Evolutionary conservation across 2,113 vertebrate genomes (phyloP).

Genomic region (Eurystomus gularis): DNA sequence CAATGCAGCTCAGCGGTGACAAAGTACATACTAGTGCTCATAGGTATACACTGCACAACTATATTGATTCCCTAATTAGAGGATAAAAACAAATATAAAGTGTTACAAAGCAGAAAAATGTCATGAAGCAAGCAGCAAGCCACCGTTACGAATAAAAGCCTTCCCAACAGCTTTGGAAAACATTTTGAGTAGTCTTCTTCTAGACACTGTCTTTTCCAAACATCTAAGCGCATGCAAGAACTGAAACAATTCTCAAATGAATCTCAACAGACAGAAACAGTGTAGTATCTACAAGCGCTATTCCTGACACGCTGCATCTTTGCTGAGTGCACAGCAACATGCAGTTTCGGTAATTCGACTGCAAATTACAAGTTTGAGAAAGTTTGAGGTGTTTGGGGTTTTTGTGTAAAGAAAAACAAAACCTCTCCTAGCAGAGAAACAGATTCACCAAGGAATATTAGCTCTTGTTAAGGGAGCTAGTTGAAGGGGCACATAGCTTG

Average conservation of each 20-base stretch:
- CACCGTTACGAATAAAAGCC: neutral
- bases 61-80: neutral
- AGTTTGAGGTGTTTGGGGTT: neutral
- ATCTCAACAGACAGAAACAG: neutral
- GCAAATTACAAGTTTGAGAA: neutral
- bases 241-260: neutral
- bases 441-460: constrained; percentile 7
- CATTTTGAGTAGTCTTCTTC: neutral
- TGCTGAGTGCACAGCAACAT: neutral
- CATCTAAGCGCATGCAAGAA: neutral
- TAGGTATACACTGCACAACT: neutral
- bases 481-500: neutral
- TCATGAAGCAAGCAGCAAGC: neutral
- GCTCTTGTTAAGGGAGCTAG: neutral
- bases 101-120: neutral
- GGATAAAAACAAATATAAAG: neutral
- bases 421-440: neutral
- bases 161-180: neutral
- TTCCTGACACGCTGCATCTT: neutral
- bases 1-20: neutral
- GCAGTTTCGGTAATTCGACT: neutral
- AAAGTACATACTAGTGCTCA: neutral
- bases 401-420: neutral
- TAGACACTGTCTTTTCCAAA: neutral
- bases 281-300: neutral